Evolutionary conservation across 2,113 vertebrate species (phyloP).

Genomic region (Nesogale talazaci): DNA sequence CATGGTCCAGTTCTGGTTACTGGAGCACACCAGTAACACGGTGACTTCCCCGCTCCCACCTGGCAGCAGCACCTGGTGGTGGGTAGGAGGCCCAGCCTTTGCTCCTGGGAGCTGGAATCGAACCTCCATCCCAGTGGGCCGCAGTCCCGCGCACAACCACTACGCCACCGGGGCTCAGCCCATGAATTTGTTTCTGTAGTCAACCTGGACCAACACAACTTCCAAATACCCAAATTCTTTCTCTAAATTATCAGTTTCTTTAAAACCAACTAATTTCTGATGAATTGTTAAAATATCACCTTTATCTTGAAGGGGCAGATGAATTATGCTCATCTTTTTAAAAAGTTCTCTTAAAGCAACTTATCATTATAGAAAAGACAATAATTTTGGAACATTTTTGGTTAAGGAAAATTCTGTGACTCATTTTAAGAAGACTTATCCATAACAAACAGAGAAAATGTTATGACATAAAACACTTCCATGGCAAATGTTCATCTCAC

Average conservation of each 20-base stretch:
- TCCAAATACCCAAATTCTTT: neutral
- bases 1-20: no score
- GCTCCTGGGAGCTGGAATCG: no score
- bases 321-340: neutral
- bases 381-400: neutral
- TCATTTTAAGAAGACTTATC: conserved; percentile 25
- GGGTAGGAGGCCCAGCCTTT: no score
- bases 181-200: no score
- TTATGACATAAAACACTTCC: neutral
- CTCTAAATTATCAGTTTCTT: no score
- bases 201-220: no score
- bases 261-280: neutral
- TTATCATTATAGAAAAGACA: neutral
- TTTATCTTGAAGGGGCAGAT: neutral
- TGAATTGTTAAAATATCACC: neutral
- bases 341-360: neutral
- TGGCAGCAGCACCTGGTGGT: no score
- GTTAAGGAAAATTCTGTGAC: conserved; percentile 1
- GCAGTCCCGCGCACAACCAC: no score
- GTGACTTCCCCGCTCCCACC: no score
- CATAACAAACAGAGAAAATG: neutral
- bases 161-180: no score
- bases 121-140: no score
- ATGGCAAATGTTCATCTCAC: neutral
- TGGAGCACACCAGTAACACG: no score